Percentiles rank a stretch among this genome's conserved stretches.
These are phyloP conservation scores for Sylvia borin DNA, from an alignment of 2,797 vertebrate genomes.

Conservation along the genomic window DNA sequence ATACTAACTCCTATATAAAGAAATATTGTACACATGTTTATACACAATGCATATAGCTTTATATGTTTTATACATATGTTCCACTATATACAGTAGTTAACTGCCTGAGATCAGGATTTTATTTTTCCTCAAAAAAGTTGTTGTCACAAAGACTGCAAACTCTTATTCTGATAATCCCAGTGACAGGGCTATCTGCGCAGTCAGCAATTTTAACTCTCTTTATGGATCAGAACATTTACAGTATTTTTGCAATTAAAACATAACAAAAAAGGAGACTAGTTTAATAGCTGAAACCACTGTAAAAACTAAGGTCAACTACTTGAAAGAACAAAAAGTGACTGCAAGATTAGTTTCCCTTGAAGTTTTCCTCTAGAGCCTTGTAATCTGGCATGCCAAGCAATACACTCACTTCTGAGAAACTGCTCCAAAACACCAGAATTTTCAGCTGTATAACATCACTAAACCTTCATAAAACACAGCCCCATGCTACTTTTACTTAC, in stretches of 20 bases:
- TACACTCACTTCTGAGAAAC: neutral
- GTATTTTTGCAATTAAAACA: neutral
- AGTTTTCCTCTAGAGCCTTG: neutral
- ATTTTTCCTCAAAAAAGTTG: neutral
- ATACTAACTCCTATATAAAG: neutral
- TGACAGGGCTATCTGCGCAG: neutral
- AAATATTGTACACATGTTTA: neutral
- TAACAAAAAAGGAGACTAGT: neutral
- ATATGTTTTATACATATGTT: neutral
- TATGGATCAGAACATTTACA: neutral
- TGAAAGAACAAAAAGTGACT: constrained; percentile 10
- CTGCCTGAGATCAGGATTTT: neutral
- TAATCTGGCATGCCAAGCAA: neutral
- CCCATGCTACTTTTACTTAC: neutral
- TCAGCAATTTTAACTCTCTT: neutral
- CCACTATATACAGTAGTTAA: neutral
- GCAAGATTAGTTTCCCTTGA: neutral
- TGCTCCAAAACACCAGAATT: neutral
- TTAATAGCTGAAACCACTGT: neutral
- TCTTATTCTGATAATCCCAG: neutral
- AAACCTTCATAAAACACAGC: neutral
- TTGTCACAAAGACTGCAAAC: neutral
- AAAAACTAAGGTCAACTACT: neutral
- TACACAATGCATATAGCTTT: neutral
- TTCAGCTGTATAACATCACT: neutral